Conservation (phyloP, 92 coral and sea anemone genomes). For the Parazoanthus atlanticus region DNA sequence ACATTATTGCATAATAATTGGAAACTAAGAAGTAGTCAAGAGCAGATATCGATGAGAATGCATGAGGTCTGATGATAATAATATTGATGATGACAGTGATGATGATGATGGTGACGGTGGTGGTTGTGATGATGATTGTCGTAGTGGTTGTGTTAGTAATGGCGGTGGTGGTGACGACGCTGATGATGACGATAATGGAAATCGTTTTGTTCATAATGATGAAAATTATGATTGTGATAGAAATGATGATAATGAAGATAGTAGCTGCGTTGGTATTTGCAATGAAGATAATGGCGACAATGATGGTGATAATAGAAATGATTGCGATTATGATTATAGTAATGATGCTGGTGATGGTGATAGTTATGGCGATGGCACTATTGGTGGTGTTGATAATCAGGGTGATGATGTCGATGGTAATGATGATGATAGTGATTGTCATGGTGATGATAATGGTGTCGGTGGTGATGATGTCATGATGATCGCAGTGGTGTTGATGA, state of each 20-base stretch:
- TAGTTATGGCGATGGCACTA: not conserved
- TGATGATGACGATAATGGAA: not conserved
- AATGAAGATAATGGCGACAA: not conserved
- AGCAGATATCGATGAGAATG: not conserved
- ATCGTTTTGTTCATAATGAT: no score
- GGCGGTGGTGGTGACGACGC: not conserved
- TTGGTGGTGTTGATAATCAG: no score
- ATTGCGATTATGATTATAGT: not conserved
- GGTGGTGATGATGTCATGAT: no score
- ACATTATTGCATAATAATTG: no score
- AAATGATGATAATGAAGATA: not conserved
- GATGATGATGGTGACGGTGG: not conserved
- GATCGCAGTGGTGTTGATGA: no score
- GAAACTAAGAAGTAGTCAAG: not conserved
- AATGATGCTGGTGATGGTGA: no score
- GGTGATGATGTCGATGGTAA: no score
- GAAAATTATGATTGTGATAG: not conserved
- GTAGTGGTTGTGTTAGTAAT: not conserved
- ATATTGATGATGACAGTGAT: not conserved
- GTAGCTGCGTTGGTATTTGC: not conserved
- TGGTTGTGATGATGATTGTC: not conserved
- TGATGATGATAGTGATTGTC: no score
- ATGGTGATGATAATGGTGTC: no score
- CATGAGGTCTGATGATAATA: no score
- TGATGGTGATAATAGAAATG: not conserved